A percentile compares a stretch with the other conserved stretches of the same genome.
Evolutionary conservation across 2,113 vertebrate genomes (phyloP).

Genomic region (Notothenia coriiceps): DNA sequence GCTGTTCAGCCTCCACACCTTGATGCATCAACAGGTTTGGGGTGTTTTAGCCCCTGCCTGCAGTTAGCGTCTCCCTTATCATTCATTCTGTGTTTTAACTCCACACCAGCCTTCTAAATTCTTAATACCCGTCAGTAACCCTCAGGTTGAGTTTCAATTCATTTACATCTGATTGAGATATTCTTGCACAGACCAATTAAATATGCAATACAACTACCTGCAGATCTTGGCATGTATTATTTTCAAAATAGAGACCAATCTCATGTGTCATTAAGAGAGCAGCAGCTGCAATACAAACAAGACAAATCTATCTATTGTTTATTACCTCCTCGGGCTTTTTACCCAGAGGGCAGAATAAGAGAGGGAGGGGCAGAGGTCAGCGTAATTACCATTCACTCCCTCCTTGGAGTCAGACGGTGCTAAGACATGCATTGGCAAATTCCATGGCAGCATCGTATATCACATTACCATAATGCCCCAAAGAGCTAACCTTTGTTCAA

Average conservation of each 20-base stretch:
- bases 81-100: constrained; percentile 90
- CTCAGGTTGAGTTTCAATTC: constrained; percentile 90
- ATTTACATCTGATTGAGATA: constrained; percentile 96
- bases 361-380: constrained; percentile 82
- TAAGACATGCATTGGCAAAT: constrained; percentile 82
- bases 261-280: constrained; percentile 67
- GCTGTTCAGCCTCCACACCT: constrained; percentile 2
- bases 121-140: constrained; percentile 95
- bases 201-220: constrained; percentile 73
- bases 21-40: constrained; percentile 61
- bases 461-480: constrained; percentile 82
- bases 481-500: constrained; percentile 82
- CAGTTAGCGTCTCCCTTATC: constrained; percentile 89
- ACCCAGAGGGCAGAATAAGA: constrained; percentile 79
- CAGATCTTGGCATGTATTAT: constrained; percentile 61
- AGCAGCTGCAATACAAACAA: constrained; percentile 75
- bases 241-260: constrained; percentile 70
- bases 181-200: constrained; percentile 96
- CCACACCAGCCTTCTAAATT: constrained; percentile 92
- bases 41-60: constrained; percentile 39
- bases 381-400: constrained; percentile 79
- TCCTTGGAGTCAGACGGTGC: constrained; percentile 77
- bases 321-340: constrained; percentile 79
- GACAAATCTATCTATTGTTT: constrained; percentile 84
- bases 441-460: constrained; percentile 79